Conservation (phyloP, 2,797 vertebrate genomes). For the Numenius phaeopus region DNA sequence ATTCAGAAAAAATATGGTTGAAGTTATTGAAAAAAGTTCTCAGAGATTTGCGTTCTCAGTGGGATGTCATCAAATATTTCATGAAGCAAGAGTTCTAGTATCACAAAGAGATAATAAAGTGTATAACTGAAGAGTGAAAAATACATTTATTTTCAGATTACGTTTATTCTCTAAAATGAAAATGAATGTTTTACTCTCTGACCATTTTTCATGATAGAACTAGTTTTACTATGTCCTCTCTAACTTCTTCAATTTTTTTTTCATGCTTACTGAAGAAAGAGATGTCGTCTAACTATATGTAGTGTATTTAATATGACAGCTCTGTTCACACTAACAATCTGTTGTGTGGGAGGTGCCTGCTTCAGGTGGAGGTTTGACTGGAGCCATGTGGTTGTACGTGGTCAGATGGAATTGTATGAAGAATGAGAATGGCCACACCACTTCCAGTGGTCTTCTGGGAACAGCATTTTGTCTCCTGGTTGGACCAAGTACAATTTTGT, state of each 20-base stretch:
- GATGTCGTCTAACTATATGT: not conserved
- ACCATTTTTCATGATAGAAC: not conserved
- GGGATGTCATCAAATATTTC: not conserved
- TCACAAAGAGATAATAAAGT: not conserved
- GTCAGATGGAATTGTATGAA: not conserved
- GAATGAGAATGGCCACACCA: fast-evolving
- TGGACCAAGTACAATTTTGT: not conserved
- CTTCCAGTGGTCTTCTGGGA: not conserved
- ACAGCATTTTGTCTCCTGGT: not conserved
- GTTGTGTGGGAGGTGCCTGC: not conserved
- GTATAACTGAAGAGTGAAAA: not conserved
- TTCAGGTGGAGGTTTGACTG: not conserved
- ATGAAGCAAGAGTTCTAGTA: not conserved
- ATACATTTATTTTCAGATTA: not conserved
- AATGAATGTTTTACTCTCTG: not conserved
- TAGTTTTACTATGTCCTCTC: not conserved
- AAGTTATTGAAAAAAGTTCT: not conserved
- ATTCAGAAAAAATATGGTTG: not conserved
- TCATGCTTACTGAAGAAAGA: not conserved
- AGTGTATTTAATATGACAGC: not conserved
- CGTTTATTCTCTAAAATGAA: not conserved
- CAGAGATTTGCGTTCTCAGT: not conserved
- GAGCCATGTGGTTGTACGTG: not conserved
- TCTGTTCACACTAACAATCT: not conserved
- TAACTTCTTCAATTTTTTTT: not conserved